phyloP scores from a whole-genome alignment of 2,113 vertebrate species.

The Cyanoramphus novaezelandiae region DNA sequence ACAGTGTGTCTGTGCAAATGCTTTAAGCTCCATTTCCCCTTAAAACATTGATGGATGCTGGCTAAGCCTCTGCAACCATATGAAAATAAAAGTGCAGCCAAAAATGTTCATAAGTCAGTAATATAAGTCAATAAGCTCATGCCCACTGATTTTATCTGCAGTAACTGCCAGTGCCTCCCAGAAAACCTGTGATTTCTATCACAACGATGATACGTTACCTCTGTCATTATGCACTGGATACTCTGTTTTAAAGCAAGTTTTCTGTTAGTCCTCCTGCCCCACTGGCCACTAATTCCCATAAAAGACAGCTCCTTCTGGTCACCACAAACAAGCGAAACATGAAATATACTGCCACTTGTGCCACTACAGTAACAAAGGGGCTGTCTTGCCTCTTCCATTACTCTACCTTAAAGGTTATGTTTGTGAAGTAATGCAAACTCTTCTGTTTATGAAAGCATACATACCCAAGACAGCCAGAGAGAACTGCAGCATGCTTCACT shows the following conservation, averaged over 20 bases:
- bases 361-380: neutral
- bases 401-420: neutral
- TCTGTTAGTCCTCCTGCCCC: neutral
- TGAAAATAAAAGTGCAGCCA: neutral
- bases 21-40: neutral
- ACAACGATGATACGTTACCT: accelerated
- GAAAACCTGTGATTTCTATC: neutral
- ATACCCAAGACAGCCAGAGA: neutral
- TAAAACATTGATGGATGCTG: neutral
- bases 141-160: neutral
- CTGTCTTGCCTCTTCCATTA: neutral
- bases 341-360: neutral
- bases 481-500: neutral
- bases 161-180: neutral
- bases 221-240: neutral
- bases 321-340: neutral
- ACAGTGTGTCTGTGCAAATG: neutral
- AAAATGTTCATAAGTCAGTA: neutral
- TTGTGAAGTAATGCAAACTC: neutral
- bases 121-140: neutral
- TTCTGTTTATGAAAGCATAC: neutral
- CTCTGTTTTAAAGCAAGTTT: neutral
- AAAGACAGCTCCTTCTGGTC: neutral
- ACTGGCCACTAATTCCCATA: neutral
- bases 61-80: neutral